Evolutionary conservation across 2,797 vertebrate genomes (phyloP), one percentile per base, ranked within the genome.

Genomic region (Lophotriccus pileatus): DNA sequence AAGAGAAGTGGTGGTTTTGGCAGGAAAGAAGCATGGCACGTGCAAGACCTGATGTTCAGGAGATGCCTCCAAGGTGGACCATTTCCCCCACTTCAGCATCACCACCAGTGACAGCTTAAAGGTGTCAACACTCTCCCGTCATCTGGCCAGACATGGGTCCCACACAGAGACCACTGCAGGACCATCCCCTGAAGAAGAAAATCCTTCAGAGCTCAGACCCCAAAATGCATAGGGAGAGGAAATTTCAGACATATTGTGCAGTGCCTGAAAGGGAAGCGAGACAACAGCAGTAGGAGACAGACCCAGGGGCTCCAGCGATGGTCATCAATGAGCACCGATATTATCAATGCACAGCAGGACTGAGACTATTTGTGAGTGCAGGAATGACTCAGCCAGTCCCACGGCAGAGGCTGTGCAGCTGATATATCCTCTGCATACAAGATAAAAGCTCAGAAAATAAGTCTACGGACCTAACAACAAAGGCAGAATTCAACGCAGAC

Each of bases 381-480:
- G 67, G 46, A 79, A 86, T 96, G 94, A 96, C 91, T 94, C 91
- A 96, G 87, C n/a, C 56, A 34, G 66, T 64, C 49, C 79, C 66
- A 72, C 62, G 72, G 77, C 53, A 84, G 62, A 86, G 49, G 39
- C 76, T 3, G 1, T 72, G 80, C 66, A 88, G 73, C 77, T 84
- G 80, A 90, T 81, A 62, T 5, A 84, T 41, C 53, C 34, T 63
- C 81, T 84, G 36, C 47, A 66, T 2, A 32, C 39, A 44, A 91
- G 36, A 91, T 41, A 90, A 90, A 93, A 86, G 55, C 58, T 47
- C 64, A 41, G 47, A 19, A 87, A 80, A 92, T 86, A 86, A 86
- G 10, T 25, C 58, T 69, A 41, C n/a, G 84, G 44, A 90, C 20
- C 46, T 27, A 78, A 44, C 3, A 5, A 75, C 30, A 93, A 89